A percentile compares a stretch with the other conserved stretches of the same genome.
phyloP scores from a whole-genome alignment of 2,797 vertebrate species.

The Anguilla pacifica region DNA sequence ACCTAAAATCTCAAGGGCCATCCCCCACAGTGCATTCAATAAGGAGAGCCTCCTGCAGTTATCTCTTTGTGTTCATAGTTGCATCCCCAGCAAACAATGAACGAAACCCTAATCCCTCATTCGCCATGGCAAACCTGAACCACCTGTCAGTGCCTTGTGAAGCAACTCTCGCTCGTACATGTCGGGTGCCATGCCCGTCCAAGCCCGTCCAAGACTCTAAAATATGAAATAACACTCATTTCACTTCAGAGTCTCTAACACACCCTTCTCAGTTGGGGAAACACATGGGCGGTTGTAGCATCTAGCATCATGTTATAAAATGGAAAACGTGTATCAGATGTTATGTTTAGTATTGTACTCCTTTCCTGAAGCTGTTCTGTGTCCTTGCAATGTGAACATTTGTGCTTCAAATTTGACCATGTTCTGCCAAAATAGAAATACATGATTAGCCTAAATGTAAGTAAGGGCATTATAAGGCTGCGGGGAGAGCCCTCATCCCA shows the following conservation, averaged over 20 bases:
- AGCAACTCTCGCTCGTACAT: neutral
- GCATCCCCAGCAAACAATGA: constrained; percentile 73
- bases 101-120: constrained; percentile 68
- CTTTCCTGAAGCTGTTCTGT: neutral
- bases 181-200: neutral
- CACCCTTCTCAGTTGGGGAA: neutral
- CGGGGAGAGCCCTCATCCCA: neutral
- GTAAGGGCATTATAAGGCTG: neutral
- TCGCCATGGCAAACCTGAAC: constrained; percentile 64
- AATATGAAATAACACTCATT: neutral
- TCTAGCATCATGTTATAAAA: neutral
- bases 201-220: neutral
- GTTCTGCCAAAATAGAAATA: neutral
- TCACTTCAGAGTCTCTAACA: neutral
- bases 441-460: neutral
- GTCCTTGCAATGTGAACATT: neutral
- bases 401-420: neutral
- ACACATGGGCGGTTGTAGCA: neutral
- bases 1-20: constrained; percentile 53
- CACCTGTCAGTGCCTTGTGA: constrained; percentile 64
- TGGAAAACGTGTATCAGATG: neutral
- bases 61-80: constrained; percentile 78
- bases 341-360: neutral
- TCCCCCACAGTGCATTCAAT: constrained; percentile 54
- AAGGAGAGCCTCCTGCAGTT: constrained; percentile 69